Conservation (phyloP, 2,888 invertebrate genomes). For the Pristionchus entomophagus region DNA sequence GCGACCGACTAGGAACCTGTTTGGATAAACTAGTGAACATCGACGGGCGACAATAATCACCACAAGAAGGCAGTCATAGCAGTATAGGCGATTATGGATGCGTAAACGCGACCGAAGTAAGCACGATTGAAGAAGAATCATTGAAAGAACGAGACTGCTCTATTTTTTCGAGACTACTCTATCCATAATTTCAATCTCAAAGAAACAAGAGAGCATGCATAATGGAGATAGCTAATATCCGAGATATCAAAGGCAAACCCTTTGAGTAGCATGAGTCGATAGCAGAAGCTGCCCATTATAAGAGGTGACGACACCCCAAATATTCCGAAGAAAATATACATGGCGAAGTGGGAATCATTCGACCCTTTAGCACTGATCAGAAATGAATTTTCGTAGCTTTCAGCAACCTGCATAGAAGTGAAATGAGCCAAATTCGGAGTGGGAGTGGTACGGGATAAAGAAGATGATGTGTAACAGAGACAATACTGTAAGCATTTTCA, state of each 20-base stretch:
- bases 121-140: too few relatives aligned
- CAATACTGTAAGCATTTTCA: background rate
- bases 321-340: background rate
- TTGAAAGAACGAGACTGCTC: too few relatives aligned
- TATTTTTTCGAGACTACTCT: too few relatives aligned
- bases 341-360: background rate
- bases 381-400: constrained; percentile 5
- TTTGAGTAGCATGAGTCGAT: background rate
- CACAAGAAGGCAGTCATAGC: background rate
- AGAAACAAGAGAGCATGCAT: too few relatives aligned
- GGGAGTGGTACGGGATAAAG: background rate
- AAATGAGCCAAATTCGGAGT: background rate
- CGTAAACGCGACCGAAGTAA: background rate
- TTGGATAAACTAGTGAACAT: background rate
- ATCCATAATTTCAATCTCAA: too few relatives aligned
- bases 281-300: background rate
- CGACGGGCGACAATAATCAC: background rate
- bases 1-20: background rate
- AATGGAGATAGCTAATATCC: too few relatives aligned
- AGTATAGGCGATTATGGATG: background rate
- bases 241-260: background rate
- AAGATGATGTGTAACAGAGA: background rate
- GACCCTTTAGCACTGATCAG: background rate
- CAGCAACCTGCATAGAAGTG: background rate
- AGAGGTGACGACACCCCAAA: background rate